Conservation (phyloP, 2,888 invertebrate species). For the Dendrolimus houi region DNA sequence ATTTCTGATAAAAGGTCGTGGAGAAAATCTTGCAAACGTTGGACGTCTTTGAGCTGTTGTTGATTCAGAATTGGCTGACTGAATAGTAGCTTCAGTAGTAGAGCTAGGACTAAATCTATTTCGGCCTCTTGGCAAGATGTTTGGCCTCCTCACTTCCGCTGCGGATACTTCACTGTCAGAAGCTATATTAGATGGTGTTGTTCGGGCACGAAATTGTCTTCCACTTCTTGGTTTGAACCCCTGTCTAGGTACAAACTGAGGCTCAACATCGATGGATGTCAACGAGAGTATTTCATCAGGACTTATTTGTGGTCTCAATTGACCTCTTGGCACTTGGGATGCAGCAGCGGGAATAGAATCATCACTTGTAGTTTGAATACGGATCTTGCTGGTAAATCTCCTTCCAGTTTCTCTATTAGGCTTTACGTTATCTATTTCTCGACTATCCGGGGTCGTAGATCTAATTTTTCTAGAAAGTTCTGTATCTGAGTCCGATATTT, state of each 20-base stretch:
- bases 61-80: constrained; percentile 25
- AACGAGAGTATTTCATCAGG: constrained; percentile 72
- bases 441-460: constrained; percentile 68
- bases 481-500: constrained; percentile 51
- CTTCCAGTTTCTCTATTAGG: constrained; percentile 25
- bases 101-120: constrained; percentile 41
- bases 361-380: constrained; percentile 25
- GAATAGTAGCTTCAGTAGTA: constrained; percentile 34
- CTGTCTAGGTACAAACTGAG: constrained; percentile 37
- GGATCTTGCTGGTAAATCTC: constrained; percentile 41
- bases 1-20: constrained; percentile 54
- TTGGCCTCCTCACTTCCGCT: constrained; percentile 49
- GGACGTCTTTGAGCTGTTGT: constrained; percentile 38
- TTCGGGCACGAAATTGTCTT: constrained; percentile 31
- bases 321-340: constrained; percentile 46
- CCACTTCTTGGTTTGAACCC: constrained; percentile 26
- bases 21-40: constrained; percentile 56
- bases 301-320: constrained; percentile 42
- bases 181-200: constrained; percentile 33
- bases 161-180: constrained; percentile 60
- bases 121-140: constrained; percentile 48
- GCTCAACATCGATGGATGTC: constrained; percentile 64
- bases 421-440: constrained; percentile 39
- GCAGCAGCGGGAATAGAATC: constrained; percentile 60
- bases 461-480: constrained; percentile 52